These are phyloP conservation scores for Orientallactaga bullata DNA, from an alignment of 2,113 vertebrate species.

Conservation along the genomic window DNA sequence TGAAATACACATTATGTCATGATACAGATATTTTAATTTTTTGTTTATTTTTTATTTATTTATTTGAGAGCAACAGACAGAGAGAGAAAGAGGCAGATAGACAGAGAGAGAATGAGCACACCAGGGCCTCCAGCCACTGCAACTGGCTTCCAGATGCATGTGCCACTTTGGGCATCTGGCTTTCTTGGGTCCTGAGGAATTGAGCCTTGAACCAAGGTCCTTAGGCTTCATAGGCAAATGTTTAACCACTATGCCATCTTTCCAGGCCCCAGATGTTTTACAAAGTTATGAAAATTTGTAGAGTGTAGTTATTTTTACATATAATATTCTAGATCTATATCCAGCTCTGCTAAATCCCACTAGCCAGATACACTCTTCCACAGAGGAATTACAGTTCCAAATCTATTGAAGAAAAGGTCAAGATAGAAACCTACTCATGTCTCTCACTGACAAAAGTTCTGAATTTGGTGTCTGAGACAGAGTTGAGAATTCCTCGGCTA, in stretches of 20 bases:
- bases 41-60: too few relatives aligned
- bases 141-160: too few relatives aligned
- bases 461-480: background rate
- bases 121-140: too few relatives aligned
- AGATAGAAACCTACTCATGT: background rate
- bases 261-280: too few relatives aligned
- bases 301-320: background rate
- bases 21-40: background rate
- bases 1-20: background rate
- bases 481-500: slow-evolving; percentile 47
- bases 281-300: background rate
- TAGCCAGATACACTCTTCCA: background rate
- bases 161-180: too few relatives aligned
- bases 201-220: too few relatives aligned
- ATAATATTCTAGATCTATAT: background rate
- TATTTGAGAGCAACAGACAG: too few relatives aligned
- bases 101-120: too few relatives aligned
- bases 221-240: too few relatives aligned
- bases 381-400: background rate
- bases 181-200: too few relatives aligned
- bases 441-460: background rate
- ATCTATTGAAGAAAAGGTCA: background rate
- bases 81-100: too few relatives aligned
- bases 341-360: background rate
- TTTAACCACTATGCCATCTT: too few relatives aligned